Conservation (phyloP, 2,797 vertebrate genomes). For the Anableps anableps region DNA sequence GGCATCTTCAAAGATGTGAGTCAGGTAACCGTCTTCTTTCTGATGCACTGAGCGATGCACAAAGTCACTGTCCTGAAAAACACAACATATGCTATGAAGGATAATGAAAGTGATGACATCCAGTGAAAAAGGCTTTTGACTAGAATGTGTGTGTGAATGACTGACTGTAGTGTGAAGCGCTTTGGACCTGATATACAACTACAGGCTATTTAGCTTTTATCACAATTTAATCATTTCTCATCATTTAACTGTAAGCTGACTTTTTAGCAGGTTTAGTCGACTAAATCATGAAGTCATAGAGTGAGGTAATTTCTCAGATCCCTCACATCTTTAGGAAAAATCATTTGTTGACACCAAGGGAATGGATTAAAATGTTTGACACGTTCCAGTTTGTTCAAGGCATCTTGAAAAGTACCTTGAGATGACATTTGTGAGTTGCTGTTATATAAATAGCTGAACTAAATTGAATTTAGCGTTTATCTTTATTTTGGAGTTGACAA, state of each 20-base stretch:
- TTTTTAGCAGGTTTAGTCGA: too few species aligned
- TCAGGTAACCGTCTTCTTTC: conserved; percentile 68
- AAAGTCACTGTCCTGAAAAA: conserved; percentile 79
- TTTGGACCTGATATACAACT: not conserved
- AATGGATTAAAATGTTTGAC: not conserved
- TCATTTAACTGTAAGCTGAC: not conserved
- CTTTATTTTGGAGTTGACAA: not conserved
- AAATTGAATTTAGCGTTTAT: not conserved
- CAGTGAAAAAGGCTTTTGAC: not conserved
- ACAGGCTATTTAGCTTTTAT: not conserved
- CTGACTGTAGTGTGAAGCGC: not conserved
- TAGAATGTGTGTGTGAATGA: not conserved
- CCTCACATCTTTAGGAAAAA: not conserved
- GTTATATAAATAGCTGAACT: not conserved
- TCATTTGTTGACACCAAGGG: not conserved
- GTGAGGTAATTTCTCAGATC: not conserved
- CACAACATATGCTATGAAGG: not conserved
- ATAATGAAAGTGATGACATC: not conserved
- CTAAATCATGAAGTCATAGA: too few species aligned
- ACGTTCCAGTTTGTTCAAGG: not conserved
- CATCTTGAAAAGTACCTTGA: not conserved
- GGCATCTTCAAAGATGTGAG: conserved; percentile 85
- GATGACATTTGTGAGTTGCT: not conserved
- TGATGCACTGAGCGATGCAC: conserved; percentile 82
- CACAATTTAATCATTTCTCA: not conserved